Base-by-base conservation (phyloP, 2,888 invertebrate species). In the Diarsia brunnea region DNA sequence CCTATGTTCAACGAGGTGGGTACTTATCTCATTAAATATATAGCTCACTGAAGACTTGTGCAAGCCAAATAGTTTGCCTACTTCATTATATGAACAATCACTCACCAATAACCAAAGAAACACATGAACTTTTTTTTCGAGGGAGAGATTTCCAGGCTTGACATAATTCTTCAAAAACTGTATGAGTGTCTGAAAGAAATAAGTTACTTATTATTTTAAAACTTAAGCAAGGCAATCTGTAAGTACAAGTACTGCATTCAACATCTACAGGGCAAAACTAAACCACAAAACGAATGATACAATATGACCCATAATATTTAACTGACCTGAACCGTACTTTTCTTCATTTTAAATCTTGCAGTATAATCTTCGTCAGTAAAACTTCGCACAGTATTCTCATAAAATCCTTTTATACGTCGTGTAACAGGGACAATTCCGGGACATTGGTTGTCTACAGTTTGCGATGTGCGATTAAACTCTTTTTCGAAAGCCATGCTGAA, bases 121-220 rank as follows among this genome's bases (percentile, higher is more conserved):
- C 38, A 96, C 87, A 89, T 96, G 95, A 14, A 96, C 92, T 87
- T 96, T 96, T 87, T 95, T 96, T 61, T 95, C 95, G 31, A 96
- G 82, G 31, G 94, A 88, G 11, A 95, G 91, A 71, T 82, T 90
- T 4, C 92, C 92, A 47, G 91, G 87, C 66, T 90, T 91, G 19
- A 92, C 82, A 83, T 89, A 81, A 45, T 89, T 91, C 81, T 90
- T 91, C 72, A 96, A 86, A 83, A 91, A 93, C 24, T 86, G 90
- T 27, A 94, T 91, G 24, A 96, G 85, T 53, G 91, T 91, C 96
- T 96, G 93, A 77, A 95, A 95, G 5, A 63, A 76, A 67, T 12
- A 66, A 43, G 10, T 47, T 24, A 60, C 8, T 45, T 8, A 16
- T 45, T 63, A 64, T 45, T 61, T 19, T 45, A n/a, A 55, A 51